A percentile compares a stretch with the other conserved stretches of the same genome.
Evolutionary conservation across 2,888 invertebrate species (phyloP).

Genomic region (Ectobius pallidus): DNA sequence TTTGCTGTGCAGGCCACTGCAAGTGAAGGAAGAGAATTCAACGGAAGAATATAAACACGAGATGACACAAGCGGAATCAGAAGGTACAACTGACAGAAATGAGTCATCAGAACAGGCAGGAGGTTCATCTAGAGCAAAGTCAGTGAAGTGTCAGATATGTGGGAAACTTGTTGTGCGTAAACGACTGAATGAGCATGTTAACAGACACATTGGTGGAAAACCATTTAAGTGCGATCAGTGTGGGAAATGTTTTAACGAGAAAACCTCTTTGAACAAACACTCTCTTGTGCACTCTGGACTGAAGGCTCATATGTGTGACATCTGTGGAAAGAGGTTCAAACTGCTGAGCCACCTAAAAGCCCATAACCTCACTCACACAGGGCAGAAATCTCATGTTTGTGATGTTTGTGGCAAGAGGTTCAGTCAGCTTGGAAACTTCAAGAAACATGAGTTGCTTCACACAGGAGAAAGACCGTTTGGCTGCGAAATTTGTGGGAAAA

Average conservation of each 20-base stretch:
- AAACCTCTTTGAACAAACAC: slow-evolving; percentile 32
- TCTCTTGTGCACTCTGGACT: slow-evolving; percentile 33
- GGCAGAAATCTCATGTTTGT: slow-evolving; percentile 31
- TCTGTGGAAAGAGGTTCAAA: slow-evolving; percentile 34
- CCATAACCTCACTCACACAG: slow-evolving; percentile 13
- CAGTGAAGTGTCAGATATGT: too few relatives aligned
- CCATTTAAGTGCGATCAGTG: slow-evolving; percentile 35
- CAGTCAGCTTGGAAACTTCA: slow-evolving; percentile 31
- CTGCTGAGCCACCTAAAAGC: neutral
- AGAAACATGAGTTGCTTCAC: slow-evolving; percentile 40
- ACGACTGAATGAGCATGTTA: too few relatives aligned
- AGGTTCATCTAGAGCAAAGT: too few relatives aligned
- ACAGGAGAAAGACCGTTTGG: slow-evolving; percentile 36
- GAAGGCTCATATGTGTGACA: slow-evolving; percentile 34
- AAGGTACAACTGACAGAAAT: too few relatives aligned
- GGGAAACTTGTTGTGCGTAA: too few relatives aligned
- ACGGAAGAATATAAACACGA: too few relatives aligned
- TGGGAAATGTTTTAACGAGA: neutral
- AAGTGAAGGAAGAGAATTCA: too few relatives aligned
- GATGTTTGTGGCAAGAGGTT: slow-evolving; percentile 30
- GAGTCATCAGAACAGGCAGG: too few relatives aligned
- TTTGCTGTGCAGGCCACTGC: too few relatives aligned
- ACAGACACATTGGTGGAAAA: too few relatives aligned
- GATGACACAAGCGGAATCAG: too few relatives aligned
- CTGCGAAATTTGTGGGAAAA: slow-evolving; percentile 39